phyloP scores from a whole-genome alignment of 2,888 invertebrate species.

The Globia sparganii region DNA sequence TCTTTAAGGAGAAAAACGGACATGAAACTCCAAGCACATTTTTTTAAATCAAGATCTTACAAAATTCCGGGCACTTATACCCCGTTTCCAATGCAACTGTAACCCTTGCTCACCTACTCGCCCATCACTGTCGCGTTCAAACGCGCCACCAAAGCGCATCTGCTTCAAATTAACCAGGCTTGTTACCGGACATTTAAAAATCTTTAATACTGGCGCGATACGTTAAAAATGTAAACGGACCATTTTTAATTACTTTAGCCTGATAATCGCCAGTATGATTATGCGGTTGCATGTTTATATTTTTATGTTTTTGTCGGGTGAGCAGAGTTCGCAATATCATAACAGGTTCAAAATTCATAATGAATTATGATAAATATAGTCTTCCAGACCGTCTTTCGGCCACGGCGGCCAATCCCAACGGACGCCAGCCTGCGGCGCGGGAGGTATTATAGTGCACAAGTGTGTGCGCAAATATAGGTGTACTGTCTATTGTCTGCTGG shows the following conservation, averaged over 20 bases:
- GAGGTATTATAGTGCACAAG: too few species aligned
- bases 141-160: conserved; percentile 73
- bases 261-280: conserved; percentile 66
- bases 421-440: too few species aligned
- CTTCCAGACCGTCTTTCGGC: too few species aligned
- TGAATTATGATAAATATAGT: too few species aligned
- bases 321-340: conserved; percentile 18
- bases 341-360: too few species aligned
- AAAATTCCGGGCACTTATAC: background rate
- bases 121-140: conserved; percentile 65
- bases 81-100: background rate
- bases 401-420: too few species aligned
- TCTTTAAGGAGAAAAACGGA: too few species aligned
- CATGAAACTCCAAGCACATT: too few species aligned
- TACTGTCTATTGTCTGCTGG: too few species aligned
- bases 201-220: conserved; percentile 77
- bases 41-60: too few species aligned
- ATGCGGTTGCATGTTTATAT: conserved; percentile 45
- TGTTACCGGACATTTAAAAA: conserved; percentile 78
- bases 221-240: conserved; percentile 73
- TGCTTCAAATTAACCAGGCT: conserved; percentile 76
- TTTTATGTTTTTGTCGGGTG: conserved; percentile 28
- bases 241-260: conserved; percentile 72
- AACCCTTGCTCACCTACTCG: conserved; percentile 4
- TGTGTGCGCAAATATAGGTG: too few species aligned